Evolutionary conservation across 2,797 vertebrate species (phyloP), one percentile per base, ranked within the genome.

Genomic region (Tenualosa thibaudeaui): DNA sequence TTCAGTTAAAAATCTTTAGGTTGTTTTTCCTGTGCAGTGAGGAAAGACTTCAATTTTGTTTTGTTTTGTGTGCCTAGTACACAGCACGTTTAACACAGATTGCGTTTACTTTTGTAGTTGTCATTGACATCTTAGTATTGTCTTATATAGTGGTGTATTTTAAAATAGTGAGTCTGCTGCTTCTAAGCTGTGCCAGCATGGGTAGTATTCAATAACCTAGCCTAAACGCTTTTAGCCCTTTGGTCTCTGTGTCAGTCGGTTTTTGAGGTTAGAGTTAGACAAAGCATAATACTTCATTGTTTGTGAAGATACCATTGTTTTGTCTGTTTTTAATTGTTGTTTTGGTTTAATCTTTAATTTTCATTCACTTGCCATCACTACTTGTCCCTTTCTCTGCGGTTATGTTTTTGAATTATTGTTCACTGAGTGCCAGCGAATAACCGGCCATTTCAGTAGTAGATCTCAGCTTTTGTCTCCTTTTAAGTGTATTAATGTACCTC

Each of bases 361-460:
- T 43, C 17, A 75, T 5, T 75, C 37, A 75, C 37, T 43, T 43
- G 40, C 40, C 84, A 85, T 81, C 53, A 46, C 24, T 12, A n/a
- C 58, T 10, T 81, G 58, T 43, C 9, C 37, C 7, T 46, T 49
- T 40, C 54, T n/a, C 24, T 26, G 22, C 8, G 54, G 40, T 58
- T 58, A 26, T 15, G n/a, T 24, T 8, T 40, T 31, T 60, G 37
- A 31, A 60, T 85, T 83, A 71, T 9, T 85, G 71, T 81, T 31
- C 49, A 53, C 19, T 78, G 40, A 68, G 58, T 51, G 53, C 22
- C 43, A 49, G 40, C 26, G 24, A 37, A 37, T n/a, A 71, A 51
- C 26, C 26, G 78, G 10, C 50, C 43, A 22, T 46, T 46, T 85
- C 68, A 56, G 40, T 51, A 60, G 62, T 85, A 46, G 75, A 78